Evolutionary conservation across 2,113 vertebrate genomes (phyloP), one percentile per base, ranked within the genome.

Genomic region (Osmerus eperlanus): DNA sequence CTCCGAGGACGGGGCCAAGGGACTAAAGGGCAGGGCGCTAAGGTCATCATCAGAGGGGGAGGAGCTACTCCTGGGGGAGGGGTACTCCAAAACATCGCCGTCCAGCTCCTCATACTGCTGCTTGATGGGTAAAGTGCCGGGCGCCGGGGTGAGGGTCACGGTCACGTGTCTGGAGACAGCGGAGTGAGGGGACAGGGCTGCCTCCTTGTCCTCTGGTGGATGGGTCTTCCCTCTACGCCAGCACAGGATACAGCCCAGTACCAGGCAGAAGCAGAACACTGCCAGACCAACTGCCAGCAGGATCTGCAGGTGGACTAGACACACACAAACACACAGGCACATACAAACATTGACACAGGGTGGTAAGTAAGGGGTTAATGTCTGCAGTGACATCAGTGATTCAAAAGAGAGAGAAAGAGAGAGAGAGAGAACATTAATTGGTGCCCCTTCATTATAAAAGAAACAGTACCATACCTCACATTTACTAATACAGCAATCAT

Each of bases 181-280:
- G 3, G 60, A 56, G 25, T 73, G 79, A 18, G 71, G 74, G 13
- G 82, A 79, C 68, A 81, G 3, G 11, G 58, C 81, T 0, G 81
- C 81, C 79, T 92, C 88, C 72, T 87, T 88, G 76, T 87, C 65
- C 47, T 79, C 71, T 0, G 73, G 72, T 8, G 85, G 75, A 19
- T 29, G 63, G 0, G 7, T 73, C 72, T 82, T 88, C 4, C 68
- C 77, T 19, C 77, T 88, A 19, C 87, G 79, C 84, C 89, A 92
- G 77, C 91, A 94, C 63, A 92, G 53, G 32, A 91, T 68, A 6
- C 93, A 95, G 25, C 92, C 85, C 6, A 94, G 85, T 60, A 94
- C 87, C 65, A 92, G 75, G 54, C 86, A 90, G 88, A 93, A 93
- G 83, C 89, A 94, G 70, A 94, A 81, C 15, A 95, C 70, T 3